A percentile compares a stretch with the other conserved stretches of the same genome.
Evolutionary conservation across 2,797 vertebrate species (phyloP).

Genomic region (Sebastiscus albofasciatus): DNA sequence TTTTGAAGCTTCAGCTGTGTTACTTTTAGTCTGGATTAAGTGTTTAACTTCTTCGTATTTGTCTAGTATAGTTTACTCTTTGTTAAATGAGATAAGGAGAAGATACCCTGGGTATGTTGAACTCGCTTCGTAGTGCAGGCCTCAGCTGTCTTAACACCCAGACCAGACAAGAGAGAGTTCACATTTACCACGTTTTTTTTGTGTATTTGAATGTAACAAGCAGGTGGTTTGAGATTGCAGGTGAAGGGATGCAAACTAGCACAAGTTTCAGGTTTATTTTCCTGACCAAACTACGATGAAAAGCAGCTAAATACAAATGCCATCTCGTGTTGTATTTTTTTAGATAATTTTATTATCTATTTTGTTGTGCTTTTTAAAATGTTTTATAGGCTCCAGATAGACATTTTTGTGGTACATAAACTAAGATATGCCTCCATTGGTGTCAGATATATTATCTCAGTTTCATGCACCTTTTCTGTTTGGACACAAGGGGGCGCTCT

Average conservation of each 20-base stretch:
- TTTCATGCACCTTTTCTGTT: constrained; percentile 40
- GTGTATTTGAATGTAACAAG: constrained; percentile 12
- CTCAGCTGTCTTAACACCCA: constrained; percentile 1
- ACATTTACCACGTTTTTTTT: neutral
- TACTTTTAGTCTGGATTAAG: too few species aligned
- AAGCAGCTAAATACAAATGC: neutral
- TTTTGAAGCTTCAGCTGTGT: too few species aligned
- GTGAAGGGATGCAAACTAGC: constrained; percentile 5
- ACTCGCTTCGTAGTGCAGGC: too few species aligned
- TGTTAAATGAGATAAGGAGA: too few species aligned
- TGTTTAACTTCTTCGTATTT: too few species aligned
- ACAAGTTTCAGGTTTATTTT: neutral
- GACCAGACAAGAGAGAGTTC: neutral
- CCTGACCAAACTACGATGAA: neutral
- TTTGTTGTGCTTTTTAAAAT: constrained; percentile 10
- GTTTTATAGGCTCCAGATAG: neutral
- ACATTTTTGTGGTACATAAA: neutral
- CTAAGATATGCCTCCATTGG: too few species aligned
- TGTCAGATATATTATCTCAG: too few species aligned
- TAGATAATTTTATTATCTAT: neutral
- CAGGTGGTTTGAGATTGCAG: neutral
- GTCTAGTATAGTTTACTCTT: too few species aligned
- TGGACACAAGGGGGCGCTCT: constrained; percentile 66
- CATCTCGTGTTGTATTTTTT: neutral
- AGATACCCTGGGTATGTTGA: too few species aligned